Percentiles rank a stretch among this genome's conserved stretches.
Evolutionary conservation across 1,140 invertebrate species (phyloP).

Genomic region (Sycophila sp.): DNA sequence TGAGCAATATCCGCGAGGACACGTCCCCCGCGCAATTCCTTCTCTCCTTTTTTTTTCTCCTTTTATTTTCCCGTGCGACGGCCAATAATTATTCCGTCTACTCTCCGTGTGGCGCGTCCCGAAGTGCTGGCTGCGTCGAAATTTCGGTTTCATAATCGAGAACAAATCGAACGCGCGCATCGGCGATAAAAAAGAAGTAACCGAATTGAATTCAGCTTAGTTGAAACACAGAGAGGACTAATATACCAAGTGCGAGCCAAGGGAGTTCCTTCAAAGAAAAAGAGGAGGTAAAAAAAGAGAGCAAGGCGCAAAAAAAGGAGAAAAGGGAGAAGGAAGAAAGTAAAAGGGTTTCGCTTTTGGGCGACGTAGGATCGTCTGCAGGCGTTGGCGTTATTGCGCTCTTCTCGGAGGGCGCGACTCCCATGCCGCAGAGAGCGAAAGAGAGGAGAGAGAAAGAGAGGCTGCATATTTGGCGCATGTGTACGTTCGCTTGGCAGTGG

Average conservation of each 20-base stretch:
- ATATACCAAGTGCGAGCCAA: neutral
- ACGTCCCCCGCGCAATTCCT: neutral
- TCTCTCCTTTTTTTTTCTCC: no score
- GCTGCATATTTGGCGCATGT: constrained; percentile 32
- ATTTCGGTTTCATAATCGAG: no score
- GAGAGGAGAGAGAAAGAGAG: constrained; percentile 31
- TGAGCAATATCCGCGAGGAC: constrained; percentile 21
- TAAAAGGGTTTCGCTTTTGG: constrained; percentile 44
- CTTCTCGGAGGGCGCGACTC: constrained; percentile 28
- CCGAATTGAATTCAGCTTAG: no score
- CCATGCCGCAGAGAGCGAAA: neutral
- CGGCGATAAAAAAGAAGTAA: no score
- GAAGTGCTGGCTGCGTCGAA: no score
- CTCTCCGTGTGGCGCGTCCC: neutral
- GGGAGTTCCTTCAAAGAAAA: neutral
- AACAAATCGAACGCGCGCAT: no score
- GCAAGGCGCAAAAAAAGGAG: neutral
- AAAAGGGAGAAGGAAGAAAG: constrained; percentile 37
- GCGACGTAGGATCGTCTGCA: constrained; percentile 24
- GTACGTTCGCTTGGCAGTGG: constrained; percentile 34
- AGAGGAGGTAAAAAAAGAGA: neutral
- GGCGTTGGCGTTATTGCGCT: constrained; percentile 37
- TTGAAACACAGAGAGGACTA: neutral
- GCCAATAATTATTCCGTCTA: no score
- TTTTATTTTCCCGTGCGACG: no score